Evolutionary conservation across 2,113 vertebrate species (phyloP).

Genomic region (Genyomyrus donnyi): DNA sequence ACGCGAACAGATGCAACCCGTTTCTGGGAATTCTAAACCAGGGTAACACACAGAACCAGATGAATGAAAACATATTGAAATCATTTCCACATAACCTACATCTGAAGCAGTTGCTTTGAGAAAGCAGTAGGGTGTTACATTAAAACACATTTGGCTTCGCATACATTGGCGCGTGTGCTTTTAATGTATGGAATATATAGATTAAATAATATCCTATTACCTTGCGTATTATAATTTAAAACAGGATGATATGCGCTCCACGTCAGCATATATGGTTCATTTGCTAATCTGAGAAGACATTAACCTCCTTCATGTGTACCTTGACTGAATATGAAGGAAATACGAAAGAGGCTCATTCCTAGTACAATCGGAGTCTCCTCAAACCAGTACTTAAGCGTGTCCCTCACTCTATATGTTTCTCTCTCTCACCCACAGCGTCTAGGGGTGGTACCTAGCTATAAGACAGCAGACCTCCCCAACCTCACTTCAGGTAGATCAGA

Average conservation of each 20-base stretch:
- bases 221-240: neutral
- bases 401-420: constrained; percentile 17
- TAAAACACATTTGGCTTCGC: neutral
- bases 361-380: constrained; percentile 22
- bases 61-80: neutral
- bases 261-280: neutral
- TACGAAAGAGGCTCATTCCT: constrained; percentile 15
- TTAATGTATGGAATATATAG: neutral
- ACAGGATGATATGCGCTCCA: neutral
- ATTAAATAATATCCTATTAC: neutral
- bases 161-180: neutral
- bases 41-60: neutral
- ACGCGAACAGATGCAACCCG: neutral
- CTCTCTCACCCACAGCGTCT: constrained; percentile 28
- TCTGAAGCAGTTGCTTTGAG: neutral
- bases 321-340: constrained; percentile 14
- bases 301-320: constrained; percentile 5
- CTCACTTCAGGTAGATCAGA: constrained; percentile 25
- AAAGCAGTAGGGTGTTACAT: neutral
- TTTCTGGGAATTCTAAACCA: neutral
- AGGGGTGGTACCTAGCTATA: constrained; percentile 33
- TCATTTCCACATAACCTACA: neutral
- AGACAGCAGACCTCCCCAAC: constrained; percentile 35
- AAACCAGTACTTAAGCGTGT: neutral
- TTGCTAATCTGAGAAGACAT: neutral